These are phyloP conservation scores for Macrosiphum euphorbiae DNA, from an alignment of 2,888 invertebrate species.

Conservation along the genomic window DNA sequence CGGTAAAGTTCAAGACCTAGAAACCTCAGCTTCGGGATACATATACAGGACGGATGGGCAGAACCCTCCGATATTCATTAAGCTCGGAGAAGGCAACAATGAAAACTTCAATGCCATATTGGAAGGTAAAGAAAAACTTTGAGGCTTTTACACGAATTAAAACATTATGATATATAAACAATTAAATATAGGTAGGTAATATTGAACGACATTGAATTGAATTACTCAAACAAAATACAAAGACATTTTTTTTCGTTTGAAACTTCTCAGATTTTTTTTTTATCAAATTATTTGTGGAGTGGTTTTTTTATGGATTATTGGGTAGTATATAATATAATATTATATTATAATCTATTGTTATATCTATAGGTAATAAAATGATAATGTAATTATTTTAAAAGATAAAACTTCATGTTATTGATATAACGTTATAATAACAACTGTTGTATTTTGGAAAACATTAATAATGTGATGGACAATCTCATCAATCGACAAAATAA, in stretches of 20 bases:
- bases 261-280: neutral
- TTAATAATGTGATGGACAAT: neutral
- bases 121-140: constrained; percentile 55
- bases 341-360: neutral
- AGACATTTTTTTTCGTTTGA: neutral
- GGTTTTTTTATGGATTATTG: neutral
- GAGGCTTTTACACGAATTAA: neutral
- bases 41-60: constrained; percentile 68
- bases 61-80: constrained; percentile 67
- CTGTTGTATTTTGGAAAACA: neutral
- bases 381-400: neutral
- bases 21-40: constrained; percentile 68
- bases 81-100: constrained; percentile 67
- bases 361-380: neutral
- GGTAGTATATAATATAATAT: neutral
- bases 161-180: neutral
- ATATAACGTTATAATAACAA: neutral
- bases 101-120: constrained; percentile 65
- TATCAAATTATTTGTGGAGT: neutral
- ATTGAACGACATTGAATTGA: neutral
- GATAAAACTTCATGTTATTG: neutral
- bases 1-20: constrained; percentile 64
- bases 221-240: neutral
- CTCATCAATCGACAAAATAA: neutral
- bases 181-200: neutral